These are phyloP conservation scores for Bemisia tabaci DNA, from an alignment of 1,140 invertebrate species.

Conservation along the genomic window DNA sequence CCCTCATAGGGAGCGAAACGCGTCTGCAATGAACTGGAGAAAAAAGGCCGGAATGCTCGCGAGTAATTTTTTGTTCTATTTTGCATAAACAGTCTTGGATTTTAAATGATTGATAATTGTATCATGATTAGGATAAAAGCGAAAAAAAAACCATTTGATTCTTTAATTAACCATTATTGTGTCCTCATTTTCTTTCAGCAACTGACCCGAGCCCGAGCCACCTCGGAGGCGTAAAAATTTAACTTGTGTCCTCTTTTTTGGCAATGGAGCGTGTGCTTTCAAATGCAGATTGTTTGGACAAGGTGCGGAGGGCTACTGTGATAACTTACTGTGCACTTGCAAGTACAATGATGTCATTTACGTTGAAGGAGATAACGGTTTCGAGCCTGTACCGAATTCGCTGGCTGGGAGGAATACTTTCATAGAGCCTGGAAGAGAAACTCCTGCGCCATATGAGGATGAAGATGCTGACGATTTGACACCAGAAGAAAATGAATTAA, in stretches of 20 bases:
- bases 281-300: neutral
- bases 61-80: too few relatives aligned
- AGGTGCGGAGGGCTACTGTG: neutral
- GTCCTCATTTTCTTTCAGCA: too few relatives aligned
- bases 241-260: neutral
- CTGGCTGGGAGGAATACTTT: neutral
- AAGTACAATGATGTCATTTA: neutral
- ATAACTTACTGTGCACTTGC: neutral
- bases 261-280: neutral
- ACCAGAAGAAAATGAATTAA: neutral
- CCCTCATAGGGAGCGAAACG: too few relatives aligned
- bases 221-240: too few relatives aligned
- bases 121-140: too few relatives aligned
- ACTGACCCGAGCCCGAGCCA: too few relatives aligned
- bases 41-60: too few relatives aligned
- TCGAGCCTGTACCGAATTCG: neutral
- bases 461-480: neutral
- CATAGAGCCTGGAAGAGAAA: neutral
- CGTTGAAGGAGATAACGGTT: neutral
- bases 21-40: too few relatives aligned
- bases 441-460: neutral
- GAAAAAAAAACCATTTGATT: too few relatives aligned
- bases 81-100: too few relatives aligned
- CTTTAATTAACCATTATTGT: too few relatives aligned
- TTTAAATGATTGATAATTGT: too few relatives aligned